Evolutionary conservation across 1,140 invertebrate genomes (phyloP).

Genomic region (Panagrolaimus sp.): DNA sequence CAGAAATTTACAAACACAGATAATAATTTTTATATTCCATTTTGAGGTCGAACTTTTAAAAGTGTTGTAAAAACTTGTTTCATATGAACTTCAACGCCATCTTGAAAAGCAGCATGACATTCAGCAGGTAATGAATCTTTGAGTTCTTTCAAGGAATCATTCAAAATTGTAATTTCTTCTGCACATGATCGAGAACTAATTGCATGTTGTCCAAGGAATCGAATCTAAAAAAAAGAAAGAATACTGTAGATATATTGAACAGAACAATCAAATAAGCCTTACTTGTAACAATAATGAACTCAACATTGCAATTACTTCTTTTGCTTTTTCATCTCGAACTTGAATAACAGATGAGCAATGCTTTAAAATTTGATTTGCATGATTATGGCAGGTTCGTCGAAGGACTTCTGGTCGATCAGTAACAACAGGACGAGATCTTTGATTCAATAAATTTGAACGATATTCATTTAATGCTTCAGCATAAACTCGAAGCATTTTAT

Average conservation of each 20-base stretch:
- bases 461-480: conserved; percentile 19
- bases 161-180: conserved; percentile 32
- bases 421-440: conserved; percentile 31
- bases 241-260: no score
- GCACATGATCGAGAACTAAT: not conserved
- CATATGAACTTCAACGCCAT: conserved; percentile 46
- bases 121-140: conserved; percentile 29
- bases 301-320: conserved; percentile 39
- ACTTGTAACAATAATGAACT: conserved; percentile 38
- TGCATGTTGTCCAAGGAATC: conserved; percentile 34
- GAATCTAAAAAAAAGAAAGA: conserved; percentile 30
- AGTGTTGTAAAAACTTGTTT: conserved; percentile 31
- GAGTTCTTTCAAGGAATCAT: conserved; percentile 43
- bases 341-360: conserved; percentile 33
- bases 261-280: not conserved
- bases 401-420: conserved; percentile 36
- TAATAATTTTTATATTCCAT: no score
- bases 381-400: conserved; percentile 36
- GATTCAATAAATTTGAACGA: conserved; percentile 32
- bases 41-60: not conserved
- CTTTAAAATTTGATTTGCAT: conserved; percentile 46
- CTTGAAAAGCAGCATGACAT: conserved; percentile 40
- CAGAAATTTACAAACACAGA: no score
- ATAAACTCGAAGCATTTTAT: conserved; percentile 22
- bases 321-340: conserved; percentile 33